Percentiles rank a stretch among this genome's conserved stretches.
These are phyloP conservation scores for Virgularia gustaviana DNA, from an alignment of 92 coral and sea anemone genomes.

Conservation along the genomic window DNA sequence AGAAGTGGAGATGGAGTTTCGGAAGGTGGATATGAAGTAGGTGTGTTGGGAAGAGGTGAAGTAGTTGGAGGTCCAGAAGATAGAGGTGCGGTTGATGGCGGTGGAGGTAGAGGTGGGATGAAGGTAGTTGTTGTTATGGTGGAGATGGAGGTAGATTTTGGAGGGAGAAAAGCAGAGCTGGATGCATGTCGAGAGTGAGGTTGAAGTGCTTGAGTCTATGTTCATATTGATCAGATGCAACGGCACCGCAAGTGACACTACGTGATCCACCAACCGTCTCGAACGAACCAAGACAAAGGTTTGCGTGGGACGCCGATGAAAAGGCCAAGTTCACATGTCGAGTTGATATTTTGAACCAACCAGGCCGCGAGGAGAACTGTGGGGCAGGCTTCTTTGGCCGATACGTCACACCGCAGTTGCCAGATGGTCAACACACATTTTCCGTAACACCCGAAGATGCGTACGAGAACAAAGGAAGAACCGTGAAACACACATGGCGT, in stretches of 20 bases:
- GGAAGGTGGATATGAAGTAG: too few species aligned
- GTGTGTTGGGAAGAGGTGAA: too few species aligned
- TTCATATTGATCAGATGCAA: background rate
- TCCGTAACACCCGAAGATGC: background rate
- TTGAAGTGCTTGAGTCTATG: too few species aligned
- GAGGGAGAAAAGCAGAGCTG: too few species aligned
- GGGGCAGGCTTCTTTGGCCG: background rate
- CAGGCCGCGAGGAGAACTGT: background rate
- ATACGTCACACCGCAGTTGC: background rate
- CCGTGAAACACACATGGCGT: slow-evolving; percentile 9
- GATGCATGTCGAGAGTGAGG: too few species aligned
- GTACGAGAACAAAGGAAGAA: background rate
- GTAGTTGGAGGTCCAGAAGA: too few species aligned
- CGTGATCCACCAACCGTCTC: background rate
- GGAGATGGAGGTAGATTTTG: too few species aligned
- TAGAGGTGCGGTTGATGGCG: too few species aligned
- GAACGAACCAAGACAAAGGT: background rate
- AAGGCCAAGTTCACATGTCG: background rate
- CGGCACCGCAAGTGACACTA: background rate
- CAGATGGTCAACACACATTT: slow-evolving; percentile 21
- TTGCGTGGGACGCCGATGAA: slow-evolving; percentile 5
- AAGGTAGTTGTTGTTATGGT: too few species aligned
- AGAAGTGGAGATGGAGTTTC: too few species aligned
- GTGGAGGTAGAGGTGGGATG: background rate
- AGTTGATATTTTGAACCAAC: background rate